A percentile compares a stretch with the other conserved stretches of the same genome.
Evolutionary conservation across 2,113 vertebrate genomes (phyloP).

Genomic region (Gila orcuttii): DNA sequence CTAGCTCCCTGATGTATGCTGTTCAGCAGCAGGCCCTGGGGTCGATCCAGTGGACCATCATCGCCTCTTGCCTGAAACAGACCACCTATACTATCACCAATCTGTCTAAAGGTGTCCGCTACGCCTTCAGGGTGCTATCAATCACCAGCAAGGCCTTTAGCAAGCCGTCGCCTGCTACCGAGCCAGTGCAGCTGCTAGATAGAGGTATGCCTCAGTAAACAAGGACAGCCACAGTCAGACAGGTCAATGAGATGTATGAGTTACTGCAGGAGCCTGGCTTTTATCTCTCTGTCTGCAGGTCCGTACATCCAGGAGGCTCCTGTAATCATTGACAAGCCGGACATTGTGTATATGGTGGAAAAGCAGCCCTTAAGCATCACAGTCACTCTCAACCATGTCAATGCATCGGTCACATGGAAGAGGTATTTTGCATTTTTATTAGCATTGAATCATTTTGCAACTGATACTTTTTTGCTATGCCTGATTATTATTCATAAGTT

Average conservation of each 20-base stretch:
- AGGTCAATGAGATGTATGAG: conserved; percentile 14
- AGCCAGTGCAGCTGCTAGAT: conserved; percentile 86
- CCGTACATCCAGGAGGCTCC: conserved; percentile 87
- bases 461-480: neutral
- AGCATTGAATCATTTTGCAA: neutral
- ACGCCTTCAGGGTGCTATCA: conserved; percentile 90
- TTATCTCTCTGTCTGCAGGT: conserved; percentile 71
- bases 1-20: conserved; percentile 85
- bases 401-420: conserved; percentile 86
- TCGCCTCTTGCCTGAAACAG: conserved; percentile 82
- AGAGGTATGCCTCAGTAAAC: conserved; percentile 72
- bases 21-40: conserved; percentile 94
- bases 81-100: conserved; percentile 80
- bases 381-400: conserved; percentile 91
- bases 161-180: conserved; percentile 87
- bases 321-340: conserved; percentile 87
- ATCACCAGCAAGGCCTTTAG: conserved; percentile 90
- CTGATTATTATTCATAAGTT: neutral
- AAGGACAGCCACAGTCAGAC: conserved; percentile 10
- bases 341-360: conserved; percentile 89
- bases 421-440: conserved; percentile 75
- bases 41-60: conserved; percentile 89
- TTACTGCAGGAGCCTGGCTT: neutral
- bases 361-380: conserved; percentile 85
- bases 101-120: conserved; percentile 86